Evolutionary conservation across 2,888 invertebrate genomes (phyloP), one percentile per base, ranked within the genome.

Genomic region (Papilio gigon): DNA sequence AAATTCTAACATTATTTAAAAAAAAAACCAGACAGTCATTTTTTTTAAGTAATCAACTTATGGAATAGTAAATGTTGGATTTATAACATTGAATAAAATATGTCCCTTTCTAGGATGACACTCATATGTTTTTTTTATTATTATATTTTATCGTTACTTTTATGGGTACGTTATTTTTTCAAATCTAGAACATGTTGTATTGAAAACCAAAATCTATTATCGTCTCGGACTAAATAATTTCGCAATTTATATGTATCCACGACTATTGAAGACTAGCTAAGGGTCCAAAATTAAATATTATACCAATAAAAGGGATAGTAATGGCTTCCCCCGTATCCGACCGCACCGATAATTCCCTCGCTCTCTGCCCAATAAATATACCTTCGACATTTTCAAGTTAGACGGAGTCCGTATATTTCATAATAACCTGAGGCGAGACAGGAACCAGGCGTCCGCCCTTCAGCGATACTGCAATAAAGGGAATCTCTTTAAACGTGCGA

Each of bases 221-320:
- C 63, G 67, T 70, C 40, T 71, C 74, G 47, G 67, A 83, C 75
- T 80, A 84, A 85, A 90, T 91, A 90, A 90, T 90, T 81, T 75
- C 71, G 69, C 90, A 78, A 90, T 91, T 89, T 90, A 86, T 90
- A 91, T 90, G 88, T 82, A 73, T 76, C 82, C 76, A 78, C 78
- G 76, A 79, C 80, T 80, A 83, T 77, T 72, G 77, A 72, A 76
- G 81, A 79, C 83, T 83, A 85, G 82, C 80, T 84, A 84, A 89
- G 85, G 83, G 84, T 78, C 86, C 84, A 87, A 91, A 92, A 91
- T 92, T 92, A 91, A 92, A 92, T 92, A 92, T 91, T 89, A 90
- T 91, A 89, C 90, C 91, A 92, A 92, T 92, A 92, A 92, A 91
- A 90, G 84, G 86, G 86, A 90, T 90, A 85, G 87, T 90, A 91